Base-by-base conservation (phyloP, 2,113 vertebrate genomes). In the Tetraodon nigroviridis region DNA sequence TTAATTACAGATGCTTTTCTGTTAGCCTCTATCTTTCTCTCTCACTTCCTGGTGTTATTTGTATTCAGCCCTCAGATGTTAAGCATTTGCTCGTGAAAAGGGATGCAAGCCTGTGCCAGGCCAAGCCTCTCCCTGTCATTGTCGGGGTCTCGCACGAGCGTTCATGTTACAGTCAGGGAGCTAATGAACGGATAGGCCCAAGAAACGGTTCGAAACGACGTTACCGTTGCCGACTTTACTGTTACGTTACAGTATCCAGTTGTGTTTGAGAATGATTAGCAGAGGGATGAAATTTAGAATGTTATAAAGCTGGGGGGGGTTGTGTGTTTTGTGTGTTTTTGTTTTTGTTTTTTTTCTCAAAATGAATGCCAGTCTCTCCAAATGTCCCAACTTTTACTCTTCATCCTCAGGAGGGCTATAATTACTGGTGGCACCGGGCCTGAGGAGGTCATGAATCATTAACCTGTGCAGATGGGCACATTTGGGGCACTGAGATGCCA, bases 1-100 rank as follows among this genome's bases (percentile, higher is more conserved):
- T 70, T 82, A 84, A 86, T 85, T 89, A 80, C 84, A 86, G 77
- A 80, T 79, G 75, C 78, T 73, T 41, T 68, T 82, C 65, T 73
- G 63, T 76, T 57, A 63, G 59, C 58, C 21, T 79, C 29, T 61
- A 64, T 78, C 72, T 84, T 17, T 13, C 45, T 47, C 45, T 47
- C 48, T 8, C 19, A 4, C 48, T 19, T 18, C 2, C 59, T 67
- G 68, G 74, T 84, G 85, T 84, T 75, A 81, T 86, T 88, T 84
- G 71, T 79, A 86, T 86, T 83, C 81, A 64, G 80, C 65, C 76
- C 85, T 86, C 85, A 86, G 87, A 90, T 90, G 81, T 84, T 83
- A 87, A 89, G 85, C 86, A 86, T 89, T 79, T 86, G 73, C 68
- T 78, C 73, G 73, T 81, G 66, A 88, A 88, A 79, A 69, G 73